Base-by-base conservation (phyloP, 2,888 invertebrate species). In the Megamerina dolium region DNA sequence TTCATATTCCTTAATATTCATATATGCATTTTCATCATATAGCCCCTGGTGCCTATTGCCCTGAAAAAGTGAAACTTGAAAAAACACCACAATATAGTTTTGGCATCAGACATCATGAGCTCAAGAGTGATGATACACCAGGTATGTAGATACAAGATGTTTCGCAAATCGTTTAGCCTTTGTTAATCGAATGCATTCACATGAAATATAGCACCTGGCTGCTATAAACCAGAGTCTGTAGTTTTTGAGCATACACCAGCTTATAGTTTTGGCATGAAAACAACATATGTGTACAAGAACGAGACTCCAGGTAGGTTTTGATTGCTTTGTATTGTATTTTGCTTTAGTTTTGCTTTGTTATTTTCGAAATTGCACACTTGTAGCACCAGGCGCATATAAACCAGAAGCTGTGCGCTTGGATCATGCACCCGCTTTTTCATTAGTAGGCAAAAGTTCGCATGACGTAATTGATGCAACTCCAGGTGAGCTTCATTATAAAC, bases 251-350 rank as follows among this genome's bases (percentile, higher is more conserved):
- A 73, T 56, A 77, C 80, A 31, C 85, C 85, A 35, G 55, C 65
- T 60, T 86, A 79, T 63, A 84, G 85, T 4, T 82, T 88, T 64
- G 85, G 88, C 33, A 71, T 82, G 38, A 87, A 82, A 68, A 78
- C 81, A 10, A 76, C 77, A 53, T 68, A 68, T 9, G 77, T 78
- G 44, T 80, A 78, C 59, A 68, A 76, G 26, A 77, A 77, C 54
- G 76, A 80, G 49, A 54, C 57, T 3, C 63, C 71, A 75, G 60
- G 60, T 61, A 33, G 46, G 53, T 78, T 58, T 80, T 23, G 6
- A 10, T 23, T 6, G 14, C 34, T 39, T 30, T 30, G 10, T 30
- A 9, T 13, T 13, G 31, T 16, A 31, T 3, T 13, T 14, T 5
- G 4, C 4, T 31, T 4, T 16, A 14, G 27, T 27, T 3, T 3